These are phyloP conservation scores for Gymnogyps californianus DNA, from an alignment of 2,113 vertebrate genomes.

Conservation along the genomic window DNA sequence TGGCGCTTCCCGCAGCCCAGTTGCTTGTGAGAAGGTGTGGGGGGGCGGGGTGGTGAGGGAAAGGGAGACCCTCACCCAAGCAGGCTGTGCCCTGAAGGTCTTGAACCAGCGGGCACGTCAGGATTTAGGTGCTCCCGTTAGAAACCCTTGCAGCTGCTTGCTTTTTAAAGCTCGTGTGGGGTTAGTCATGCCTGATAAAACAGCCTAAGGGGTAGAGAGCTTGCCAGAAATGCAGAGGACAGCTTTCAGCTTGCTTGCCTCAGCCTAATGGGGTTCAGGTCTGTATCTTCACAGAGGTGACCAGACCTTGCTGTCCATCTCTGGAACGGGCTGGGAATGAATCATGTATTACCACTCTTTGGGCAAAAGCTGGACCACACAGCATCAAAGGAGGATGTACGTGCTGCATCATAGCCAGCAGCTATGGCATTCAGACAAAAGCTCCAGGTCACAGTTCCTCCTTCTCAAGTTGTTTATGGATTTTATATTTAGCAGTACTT, in stretches of 20 bases:
- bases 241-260: not conserved
- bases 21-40: not conserved
- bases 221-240: not conserved
- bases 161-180: not conserved
- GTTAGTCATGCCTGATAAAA: not conserved
- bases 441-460: not conserved
- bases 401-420: not conserved
- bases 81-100: not conserved
- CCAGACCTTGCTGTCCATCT: not conserved
- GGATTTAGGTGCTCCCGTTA: not conserved
- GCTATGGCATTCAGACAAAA: not conserved
- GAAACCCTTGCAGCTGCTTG: not conserved
- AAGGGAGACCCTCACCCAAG: not conserved
- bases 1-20: not conserved
- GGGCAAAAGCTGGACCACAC: not conserved
- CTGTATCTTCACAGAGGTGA: not conserved
- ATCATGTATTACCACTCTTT: rapidly evolving
- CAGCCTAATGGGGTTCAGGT: not conserved
- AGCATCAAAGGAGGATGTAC: not conserved
- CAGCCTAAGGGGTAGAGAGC: not conserved
- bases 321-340: not conserved
- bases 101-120: not conserved
- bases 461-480: not conserved
- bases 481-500: not conserved
- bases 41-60: no score